A percentile compares a stretch with the other conserved stretches of the same genome.
phyloP scores from a whole-genome alignment of 1,140 invertebrate species.

The Megathymus violae region DNA sequence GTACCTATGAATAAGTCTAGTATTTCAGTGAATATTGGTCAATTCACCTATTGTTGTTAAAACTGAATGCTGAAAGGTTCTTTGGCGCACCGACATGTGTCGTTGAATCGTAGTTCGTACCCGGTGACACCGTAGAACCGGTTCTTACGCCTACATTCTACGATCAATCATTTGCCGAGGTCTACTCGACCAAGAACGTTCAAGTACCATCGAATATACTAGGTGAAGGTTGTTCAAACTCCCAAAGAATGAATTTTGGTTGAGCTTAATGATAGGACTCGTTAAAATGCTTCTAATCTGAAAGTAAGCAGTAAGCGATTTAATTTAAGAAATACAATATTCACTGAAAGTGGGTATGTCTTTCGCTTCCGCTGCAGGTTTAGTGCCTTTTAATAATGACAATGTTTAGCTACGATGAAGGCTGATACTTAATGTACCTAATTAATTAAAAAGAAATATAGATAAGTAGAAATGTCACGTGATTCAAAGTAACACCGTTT shows the following conservation, averaged over 20 bases:
- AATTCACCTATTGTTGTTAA: background rate
- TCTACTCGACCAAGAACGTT: conserved; percentile 20
- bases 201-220: conserved; percentile 35
- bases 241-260: conserved; percentile 33
- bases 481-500: no score
- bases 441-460: no score
- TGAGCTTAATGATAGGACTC: conserved; percentile 33
- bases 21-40: background rate
- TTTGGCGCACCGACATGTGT: background rate
- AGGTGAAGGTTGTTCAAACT: conserved; percentile 32
- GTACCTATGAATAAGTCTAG: no score
- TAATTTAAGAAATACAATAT: conserved; percentile 15
- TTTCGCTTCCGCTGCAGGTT: no score
- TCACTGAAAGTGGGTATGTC: background rate
- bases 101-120: background rate
- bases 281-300: conserved; percentile 31
- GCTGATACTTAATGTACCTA: no score
- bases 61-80: background rate
- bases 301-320: conserved; percentile 18
- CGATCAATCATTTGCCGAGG: conserved; percentile 29
- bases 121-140: conserved; percentile 1
- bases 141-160: conserved; percentile 23
- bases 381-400: no score
- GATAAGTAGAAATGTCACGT: no score
- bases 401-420: no score